Evolutionary conservation across 1,140 invertebrate species (phyloP), one percentile per base, ranked within the genome.

Genomic region (Babylonia areolata): DNA sequence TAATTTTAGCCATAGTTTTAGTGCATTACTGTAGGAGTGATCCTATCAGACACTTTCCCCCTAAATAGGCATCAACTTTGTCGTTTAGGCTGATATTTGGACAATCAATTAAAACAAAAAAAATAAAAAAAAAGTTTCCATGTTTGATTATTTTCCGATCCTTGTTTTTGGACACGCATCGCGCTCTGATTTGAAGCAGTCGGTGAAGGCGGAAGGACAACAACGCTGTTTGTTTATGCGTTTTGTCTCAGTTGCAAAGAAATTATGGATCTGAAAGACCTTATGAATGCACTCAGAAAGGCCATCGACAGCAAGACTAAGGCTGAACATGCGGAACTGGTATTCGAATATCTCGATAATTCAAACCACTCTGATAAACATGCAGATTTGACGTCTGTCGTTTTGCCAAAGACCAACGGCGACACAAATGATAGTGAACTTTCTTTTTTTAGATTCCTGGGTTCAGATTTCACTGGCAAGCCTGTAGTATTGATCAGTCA

Each of bases 401-500:
- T 80, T 80, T 33, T 51, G 9, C 39, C 3, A 31, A 6, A 39
- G 12, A 35, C 78, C 40, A 51, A 20, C n/a, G 46, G 33, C n/a
- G 78, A 80, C 20, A 40, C 78, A 11, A 80, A 80, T 37, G 54
- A 80, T 37, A 80, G 33, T 28, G 78, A 80, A 54, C 46, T 80
- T n/a, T 51, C 42, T 15, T 82, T 84, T 31, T 3, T 46, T 28
- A 73, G 35, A 15, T 84, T 73, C 51, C 82, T 84, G 6, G 40
- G 69, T 12, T 1, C 17, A 46, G 82, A 84, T 84, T 84, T 84
- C 75, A 64, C 37, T 2, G 69, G 46, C 28, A 20, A 84, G 23
- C 82, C 82, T 31, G 71, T 84, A 20, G 28, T 84, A 37, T n/a
- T 84, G 12, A 69, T 73, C 64, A 69, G 69, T 69, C 73, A 84